Evolutionary conservation across 2,113 vertebrate species (phyloP), one percentile per base, ranked within the genome.

Genomic region (Leptocoma aspasia): DNA sequence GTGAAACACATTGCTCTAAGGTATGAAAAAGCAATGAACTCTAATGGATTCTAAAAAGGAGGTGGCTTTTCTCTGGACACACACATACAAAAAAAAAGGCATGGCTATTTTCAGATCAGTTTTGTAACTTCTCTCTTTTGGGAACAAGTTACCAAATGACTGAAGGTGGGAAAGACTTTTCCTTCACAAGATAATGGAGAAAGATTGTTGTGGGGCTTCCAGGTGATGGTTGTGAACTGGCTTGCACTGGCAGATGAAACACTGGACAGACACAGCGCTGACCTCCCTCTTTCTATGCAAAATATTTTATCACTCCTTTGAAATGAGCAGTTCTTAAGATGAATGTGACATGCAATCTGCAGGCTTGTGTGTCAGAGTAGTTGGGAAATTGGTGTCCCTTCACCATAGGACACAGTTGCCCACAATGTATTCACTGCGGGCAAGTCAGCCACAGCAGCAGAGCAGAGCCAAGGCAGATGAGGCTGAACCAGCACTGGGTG

Each of bases 1-100:
- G 65, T 87, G 78, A 82, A 94, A 93, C 57, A 79, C n/a, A 33
- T 68, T 52, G 85, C 94, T 93, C 56, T 72, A 90, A 93, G 92
- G 84, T 85, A 96, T 65, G 44, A 87, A 93, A 88, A 83, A 44
- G 8, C 72, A 78, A 17, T 50, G 30, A 92, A 84, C 42, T 75
- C 42, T 22, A 79, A 68, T 28, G 28, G 19, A 68, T 75, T 91
- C 81, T 84, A 28, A 60, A 92, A 93, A 75, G 22, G n/a, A 89
- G 33, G 35, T 49, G 35, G 57, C 50, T 73, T 86, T 88, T 90
- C 57, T 59, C 65, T 64, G 60, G 19, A 16, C 17, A 49, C 54
- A 47, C 30, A 73, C 21, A 37, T 5, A 71, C 11, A 23, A 39
- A 7, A 10, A 8, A 70, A 57, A 33, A 70, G 2, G 56, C 1